Evolutionary conservation across 2,113 vertebrate genomes (phyloP).

Genomic region (Hippocampus barbouri): DNA sequence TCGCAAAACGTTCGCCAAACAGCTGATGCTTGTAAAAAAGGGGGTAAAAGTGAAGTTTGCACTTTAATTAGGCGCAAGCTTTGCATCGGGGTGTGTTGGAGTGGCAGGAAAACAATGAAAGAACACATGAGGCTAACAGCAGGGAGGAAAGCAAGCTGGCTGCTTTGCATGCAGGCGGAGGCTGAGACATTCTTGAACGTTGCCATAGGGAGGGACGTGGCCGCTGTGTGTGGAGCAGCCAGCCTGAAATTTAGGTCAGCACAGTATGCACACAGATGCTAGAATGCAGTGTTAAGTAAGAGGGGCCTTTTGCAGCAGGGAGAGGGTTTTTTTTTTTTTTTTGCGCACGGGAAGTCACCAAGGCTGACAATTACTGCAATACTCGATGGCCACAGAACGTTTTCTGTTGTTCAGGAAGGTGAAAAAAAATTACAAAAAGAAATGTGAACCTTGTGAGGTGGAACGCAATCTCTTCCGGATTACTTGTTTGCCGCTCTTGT

Average conservation of each 20-base stretch:
- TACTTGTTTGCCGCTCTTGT: background rate
- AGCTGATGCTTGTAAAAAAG: conserved; percentile 49
- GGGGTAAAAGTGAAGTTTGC: background rate
- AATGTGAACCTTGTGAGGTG: background rate
- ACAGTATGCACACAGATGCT: conserved; percentile 50
- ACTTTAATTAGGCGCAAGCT: conserved; percentile 27
- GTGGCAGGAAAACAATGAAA: conserved; percentile 8
- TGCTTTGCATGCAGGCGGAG: conserved; percentile 12
- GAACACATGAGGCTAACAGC: background rate
- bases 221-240: conserved; percentile 42
- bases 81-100: background rate
- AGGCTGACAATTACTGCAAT: conserved; percentile 17
- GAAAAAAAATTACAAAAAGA: background rate
- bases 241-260: conserved; percentile 66
- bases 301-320: conserved; percentile 25
- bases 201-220: conserved; percentile 40
- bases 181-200: conserved; percentile 33
- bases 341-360: conserved; percentile 7
- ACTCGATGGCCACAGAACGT: background rate
- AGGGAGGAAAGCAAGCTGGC: conserved; percentile 1
- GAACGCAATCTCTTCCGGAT: background rate
- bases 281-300: conserved; percentile 68
- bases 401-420: conserved; percentile 5
- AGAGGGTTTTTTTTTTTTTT: background rate
- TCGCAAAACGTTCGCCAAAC: conserved; percentile 19